Evolutionary conservation across 2,888 invertebrate genomes (phyloP), one percentile per base, ranked within the genome.

Genomic region (Orthonevra nobilis): DNA sequence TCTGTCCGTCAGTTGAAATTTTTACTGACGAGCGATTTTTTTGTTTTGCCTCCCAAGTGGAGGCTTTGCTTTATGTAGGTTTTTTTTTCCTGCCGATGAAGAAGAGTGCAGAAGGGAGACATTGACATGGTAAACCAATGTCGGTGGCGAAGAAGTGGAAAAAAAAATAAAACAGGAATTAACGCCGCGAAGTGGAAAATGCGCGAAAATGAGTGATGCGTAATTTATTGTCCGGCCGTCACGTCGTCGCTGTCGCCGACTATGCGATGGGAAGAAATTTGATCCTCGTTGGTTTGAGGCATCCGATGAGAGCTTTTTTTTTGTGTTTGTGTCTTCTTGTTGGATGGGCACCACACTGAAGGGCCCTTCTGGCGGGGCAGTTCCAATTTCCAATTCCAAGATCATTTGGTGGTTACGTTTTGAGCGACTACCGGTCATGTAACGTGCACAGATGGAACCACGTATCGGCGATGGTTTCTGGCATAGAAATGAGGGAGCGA

Each of bases 181-280:
- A 72, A 70, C 77, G 70, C 81, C 81, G 77, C 81, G 81, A 81
- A 42, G 77, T 81, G 81, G 77, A 81, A 81, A 77, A 77, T 81
- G 77, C 81, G 81, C 81, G 81, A 81, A 81, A 81, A 77, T 81
- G 70, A 81, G 46, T 81, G 77, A 81, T 77, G 81, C 77, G 81
- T 81, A 61, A 77, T 77, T 81, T 70, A 81, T 74, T 81, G 60
- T 68, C 36, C 38, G 54, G 54, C 32, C 44, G 58, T 61, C 42
- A 46, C 38, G n/a, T n/a, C n/a, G n/a, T n/a, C n/a, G n/a, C n/a
- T n/a, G n/a, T n/a, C n/a, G n/a, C n/a, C n/a, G n/a, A n/a, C n/a
- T n/a, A n/a, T n/a, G n/a, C 69, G 52, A 23, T 23, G 42, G 52
- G 17, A 4, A 28, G 77, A 73, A 79, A 79, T 79, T 56, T 54